Evolutionary conservation across 2,113 vertebrate genomes (phyloP), one percentile per base, ranked within the genome.

Genomic region (Paedocypris sp.): DNA sequence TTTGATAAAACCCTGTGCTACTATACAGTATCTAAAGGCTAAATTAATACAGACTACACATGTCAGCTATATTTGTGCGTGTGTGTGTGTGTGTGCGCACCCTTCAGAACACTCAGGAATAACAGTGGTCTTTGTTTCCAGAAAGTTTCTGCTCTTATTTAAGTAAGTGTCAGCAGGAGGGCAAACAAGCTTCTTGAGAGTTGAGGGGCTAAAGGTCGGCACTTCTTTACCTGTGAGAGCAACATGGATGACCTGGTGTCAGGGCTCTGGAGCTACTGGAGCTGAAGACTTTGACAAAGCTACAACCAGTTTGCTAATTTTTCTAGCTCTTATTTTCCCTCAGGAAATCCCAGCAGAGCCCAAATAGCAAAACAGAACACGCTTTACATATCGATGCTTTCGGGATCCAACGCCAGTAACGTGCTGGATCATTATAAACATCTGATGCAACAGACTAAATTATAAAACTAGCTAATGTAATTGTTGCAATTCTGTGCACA

Each of bases 141-240:
- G 25, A 19, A 41, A n/a, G 19, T 28, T 67, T 70, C 77, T 64
- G 43, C 57, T 75, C 72, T 73, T 45, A 69, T 75, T 74, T 70
- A 65, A 63, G 58, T 41, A 64, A 59, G 42, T 70, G 60, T 11
- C 67, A 20, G 16, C 68, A 67, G 71, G 62, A 70, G 69, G 52
- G 22, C 64, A 45, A 73, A 71, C 71, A 68, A 79, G 65, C 73
- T 78, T 74, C 68, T 67, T 1, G 61, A 73, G 75, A 73, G 73
- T 73, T 78, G 52, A 54, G 62, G 69, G 76, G 71, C 75, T 75
- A 64, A 72, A 80, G 74, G 76, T 81, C 52, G 63, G 72, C 65
- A 60, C 64, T 60, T 64, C 64, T 63, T 77, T 23, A 59, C 49
- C 52, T 73, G 46, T 11, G 52, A 69, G 59, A 42, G 53, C 4